phyloP scores from a whole-genome alignment of 2,888 invertebrate species.

The Entomobrya multifasciata region DNA sequence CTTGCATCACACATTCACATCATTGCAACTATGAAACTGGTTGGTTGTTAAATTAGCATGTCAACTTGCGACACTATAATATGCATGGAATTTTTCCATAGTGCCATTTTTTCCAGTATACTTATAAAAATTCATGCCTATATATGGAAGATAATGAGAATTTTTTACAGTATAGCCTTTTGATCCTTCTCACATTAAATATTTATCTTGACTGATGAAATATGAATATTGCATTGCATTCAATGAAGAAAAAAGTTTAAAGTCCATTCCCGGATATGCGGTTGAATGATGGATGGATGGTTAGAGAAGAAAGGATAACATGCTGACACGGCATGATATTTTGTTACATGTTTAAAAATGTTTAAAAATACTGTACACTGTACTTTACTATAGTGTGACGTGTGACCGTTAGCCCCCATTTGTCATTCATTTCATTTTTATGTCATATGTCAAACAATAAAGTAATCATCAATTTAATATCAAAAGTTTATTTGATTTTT shows the following conservation, averaged over 20 bases:
- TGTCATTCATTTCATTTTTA: not conserved
- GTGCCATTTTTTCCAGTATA: too few species aligned
- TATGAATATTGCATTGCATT: too few species aligned
- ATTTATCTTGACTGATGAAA: too few species aligned
- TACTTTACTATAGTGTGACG: not conserved
- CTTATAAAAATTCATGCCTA: not conserved
- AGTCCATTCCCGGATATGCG: conserved; percentile 63
- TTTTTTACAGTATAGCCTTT: not conserved
- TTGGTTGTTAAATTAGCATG: not conserved
- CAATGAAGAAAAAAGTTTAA: conserved; percentile 44
- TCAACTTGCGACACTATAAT: too few species aligned
- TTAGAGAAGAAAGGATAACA: too few species aligned
- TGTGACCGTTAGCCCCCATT: not conserved
- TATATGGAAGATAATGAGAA: conserved; percentile 16
- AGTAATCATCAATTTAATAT: not conserved
- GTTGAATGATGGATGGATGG: too few species aligned
- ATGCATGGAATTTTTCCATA: not conserved
- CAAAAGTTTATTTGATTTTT: too few species aligned
- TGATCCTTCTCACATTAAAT: too few species aligned
- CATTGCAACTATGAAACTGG: not conserved
- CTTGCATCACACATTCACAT: not conserved
- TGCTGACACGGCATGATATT: conserved; percentile 66
- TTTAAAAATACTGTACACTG: not conserved
- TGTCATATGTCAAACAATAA: too few species aligned
- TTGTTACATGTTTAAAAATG: not conserved